phyloP scores from a whole-genome alignment of 2,888 invertebrate genomes.

The Apoda limacodes region DNA sequence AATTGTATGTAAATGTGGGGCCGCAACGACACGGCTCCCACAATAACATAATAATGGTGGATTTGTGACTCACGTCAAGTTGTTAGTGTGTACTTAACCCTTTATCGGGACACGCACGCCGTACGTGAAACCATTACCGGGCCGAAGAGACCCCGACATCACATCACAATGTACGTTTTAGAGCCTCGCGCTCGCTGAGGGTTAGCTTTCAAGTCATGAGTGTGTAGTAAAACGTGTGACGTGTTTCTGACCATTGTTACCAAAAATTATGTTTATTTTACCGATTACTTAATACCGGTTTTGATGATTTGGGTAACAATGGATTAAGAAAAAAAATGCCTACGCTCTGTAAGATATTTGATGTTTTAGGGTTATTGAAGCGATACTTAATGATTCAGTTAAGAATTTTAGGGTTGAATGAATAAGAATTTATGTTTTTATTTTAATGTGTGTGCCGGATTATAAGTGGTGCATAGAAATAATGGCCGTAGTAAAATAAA shows the following conservation, averaged over 20 bases:
- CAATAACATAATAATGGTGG: slow-evolving; percentile 69
- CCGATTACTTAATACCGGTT: slow-evolving; percentile 28
- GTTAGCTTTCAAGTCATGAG: slow-evolving; percentile 27
- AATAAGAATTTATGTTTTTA: no score
- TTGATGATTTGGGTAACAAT: no score
- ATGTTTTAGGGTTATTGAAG: no score
- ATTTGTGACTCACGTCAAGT: slow-evolving; percentile 69
- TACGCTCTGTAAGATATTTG: no score
- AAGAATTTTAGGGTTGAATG: no score
- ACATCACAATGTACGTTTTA: slow-evolving; percentile 32
- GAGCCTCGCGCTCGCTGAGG: slow-evolving; percentile 8
- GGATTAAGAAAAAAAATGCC: no score
- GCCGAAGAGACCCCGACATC: slow-evolving; percentile 41
- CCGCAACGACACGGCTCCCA: slow-evolving; percentile 61
- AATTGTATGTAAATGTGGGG: slow-evolving; percentile 67
- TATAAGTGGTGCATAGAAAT: no score
- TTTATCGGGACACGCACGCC: slow-evolving; percentile 67
- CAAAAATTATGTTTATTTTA: slow-evolving; percentile 18
- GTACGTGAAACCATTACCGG: slow-evolving; percentile 66
- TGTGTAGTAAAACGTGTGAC: slow-evolving; percentile 41
- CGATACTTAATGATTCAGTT: no score
- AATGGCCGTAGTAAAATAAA: no score
- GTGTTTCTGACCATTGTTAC: slow-evolving; percentile 23
- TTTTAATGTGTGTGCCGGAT: no score
- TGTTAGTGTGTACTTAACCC: slow-evolving; percentile 69